phyloP scores from a whole-genome alignment of 2,797 vertebrate species.

The Spinus pinus region DNA sequence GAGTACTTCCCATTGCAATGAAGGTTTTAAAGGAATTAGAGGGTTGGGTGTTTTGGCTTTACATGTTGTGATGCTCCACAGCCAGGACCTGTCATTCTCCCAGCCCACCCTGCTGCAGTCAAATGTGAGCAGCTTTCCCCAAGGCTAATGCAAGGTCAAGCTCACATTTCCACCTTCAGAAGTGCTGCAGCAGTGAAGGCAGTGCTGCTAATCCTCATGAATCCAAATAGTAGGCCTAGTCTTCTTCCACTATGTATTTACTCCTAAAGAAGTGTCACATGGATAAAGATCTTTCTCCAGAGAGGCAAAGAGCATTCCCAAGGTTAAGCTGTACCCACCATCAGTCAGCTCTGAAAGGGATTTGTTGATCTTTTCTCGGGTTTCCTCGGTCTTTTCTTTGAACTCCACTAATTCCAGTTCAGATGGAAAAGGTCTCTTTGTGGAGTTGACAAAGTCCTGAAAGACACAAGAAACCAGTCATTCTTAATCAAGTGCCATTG shows the following conservation, averaged over 20 bases:
- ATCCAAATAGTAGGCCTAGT: neutral
- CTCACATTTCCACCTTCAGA: neutral
- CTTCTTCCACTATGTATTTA: neutral
- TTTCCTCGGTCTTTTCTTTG: conserved; percentile 78
- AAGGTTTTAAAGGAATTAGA: neutral
- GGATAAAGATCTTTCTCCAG: neutral
- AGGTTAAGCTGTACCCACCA: conserved; percentile 58
- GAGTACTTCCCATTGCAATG: neutral
- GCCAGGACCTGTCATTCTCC: neutral
- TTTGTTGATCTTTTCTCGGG: conserved; percentile 76
- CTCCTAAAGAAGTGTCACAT: neutral
- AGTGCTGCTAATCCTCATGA: neutral
- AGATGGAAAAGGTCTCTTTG: conserved; percentile 79
- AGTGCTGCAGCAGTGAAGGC: neutral
- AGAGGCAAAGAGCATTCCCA: neutral
- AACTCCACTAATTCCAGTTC: conserved; percentile 79
- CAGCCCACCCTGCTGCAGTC: neutral
- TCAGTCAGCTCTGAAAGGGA: conserved; percentile 78
- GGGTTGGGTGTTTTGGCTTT: accelerated
- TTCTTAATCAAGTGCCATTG: neutral
- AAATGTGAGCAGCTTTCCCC: neutral
- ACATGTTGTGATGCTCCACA: neutral
- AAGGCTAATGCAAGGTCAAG: neutral
- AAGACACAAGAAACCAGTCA: conserved; percentile 15
- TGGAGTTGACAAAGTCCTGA: conserved; percentile 78